Evolutionary conservation across 2,888 invertebrate genomes (phyloP).

Genomic region (Conomelus anceps): DNA sequence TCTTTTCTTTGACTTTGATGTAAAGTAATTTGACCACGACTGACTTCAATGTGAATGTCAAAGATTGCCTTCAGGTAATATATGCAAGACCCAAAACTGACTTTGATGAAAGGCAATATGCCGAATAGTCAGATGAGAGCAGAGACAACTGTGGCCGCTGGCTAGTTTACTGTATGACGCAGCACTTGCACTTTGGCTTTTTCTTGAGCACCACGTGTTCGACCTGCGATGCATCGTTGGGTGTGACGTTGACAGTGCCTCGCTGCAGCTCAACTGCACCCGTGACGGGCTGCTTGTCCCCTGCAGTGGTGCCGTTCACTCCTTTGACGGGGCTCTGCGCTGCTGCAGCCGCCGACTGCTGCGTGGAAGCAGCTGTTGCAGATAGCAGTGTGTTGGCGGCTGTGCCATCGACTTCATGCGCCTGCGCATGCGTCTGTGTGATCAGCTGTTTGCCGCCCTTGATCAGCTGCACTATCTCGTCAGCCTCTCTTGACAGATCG

Average conservation of each 20-base stretch:
- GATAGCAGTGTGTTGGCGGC: background rate
- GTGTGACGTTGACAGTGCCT: slow-evolving; percentile 59
- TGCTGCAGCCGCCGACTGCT: slow-evolving; percentile 41
- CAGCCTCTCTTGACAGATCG: slow-evolving; percentile 88
- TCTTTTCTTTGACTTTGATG: too few relatives aligned
- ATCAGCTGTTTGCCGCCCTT: slow-evolving; percentile 78
- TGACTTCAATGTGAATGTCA: too few relatives aligned
- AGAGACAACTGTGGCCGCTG: background rate
- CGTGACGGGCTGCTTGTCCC: slow-evolving; percentile 33
- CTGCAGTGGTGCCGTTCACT: slow-evolving; percentile 40
- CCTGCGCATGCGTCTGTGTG: slow-evolving; percentile 60
- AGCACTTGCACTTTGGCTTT: slow-evolving; percentile 93
- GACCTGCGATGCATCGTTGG: slow-evolving; percentile 68
- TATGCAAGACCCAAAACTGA: too few relatives aligned
- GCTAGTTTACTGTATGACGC: slow-evolving; percentile 73
- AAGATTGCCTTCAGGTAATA: too few relatives aligned
- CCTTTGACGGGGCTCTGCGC: slow-evolving; percentile 35
- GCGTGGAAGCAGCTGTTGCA: slow-evolving; percentile 39
- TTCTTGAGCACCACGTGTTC: slow-evolving; percentile 91
- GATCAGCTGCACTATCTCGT: slow-evolving; percentile 91
- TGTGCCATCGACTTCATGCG: slow-evolving; percentile 42
- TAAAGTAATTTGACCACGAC: too few relatives aligned
- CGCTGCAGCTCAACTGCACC: slow-evolving; percentile 54
- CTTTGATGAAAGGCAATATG: too few relatives aligned
- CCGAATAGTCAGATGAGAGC: background rate